Conservation (phyloP, 2,797 vertebrate genomes). For the Varecia variegata region DNA sequence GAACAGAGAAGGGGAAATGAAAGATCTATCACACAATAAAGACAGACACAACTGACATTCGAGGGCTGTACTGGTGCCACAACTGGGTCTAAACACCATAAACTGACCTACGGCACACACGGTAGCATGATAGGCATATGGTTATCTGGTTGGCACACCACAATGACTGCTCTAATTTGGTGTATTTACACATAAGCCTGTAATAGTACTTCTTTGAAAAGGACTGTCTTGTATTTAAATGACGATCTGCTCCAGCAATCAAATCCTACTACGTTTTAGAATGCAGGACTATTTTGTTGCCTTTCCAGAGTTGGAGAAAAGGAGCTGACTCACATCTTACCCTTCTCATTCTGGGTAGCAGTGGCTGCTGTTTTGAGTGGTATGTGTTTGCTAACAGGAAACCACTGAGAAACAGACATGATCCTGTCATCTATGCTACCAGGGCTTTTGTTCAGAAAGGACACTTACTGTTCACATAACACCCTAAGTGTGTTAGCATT, state of each 20-base stretch:
- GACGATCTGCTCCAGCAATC: slow-evolving; percentile 40
- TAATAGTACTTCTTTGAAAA: slow-evolving; percentile 63
- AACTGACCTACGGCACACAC: slow-evolving; percentile 26
- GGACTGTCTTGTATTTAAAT: slow-evolving; percentile 34
- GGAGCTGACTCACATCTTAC: not conserved
- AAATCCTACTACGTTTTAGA: slow-evolving; percentile 35
- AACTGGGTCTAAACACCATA: slow-evolving; percentile 53
- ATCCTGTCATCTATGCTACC: not conserved
- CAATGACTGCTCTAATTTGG: slow-evolving; percentile 27
- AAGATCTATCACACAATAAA: slow-evolving; percentile 28
- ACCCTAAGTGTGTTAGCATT: not conserved
- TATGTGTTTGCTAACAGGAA: not conserved
- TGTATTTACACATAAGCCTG: slow-evolving; percentile 45
- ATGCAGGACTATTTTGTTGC: slow-evolving; percentile 39
- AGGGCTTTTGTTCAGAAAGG: not conserved
- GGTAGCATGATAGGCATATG: slow-evolving; percentile 10
- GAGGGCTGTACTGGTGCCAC: not conserved
- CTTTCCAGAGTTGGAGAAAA: slow-evolving; percentile 17
- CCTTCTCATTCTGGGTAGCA: not conserved
- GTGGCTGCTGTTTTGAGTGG: not conserved
- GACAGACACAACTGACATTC: slow-evolving; percentile 33
- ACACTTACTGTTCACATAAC: not conserved
- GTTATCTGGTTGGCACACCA: slow-evolving; percentile 43
- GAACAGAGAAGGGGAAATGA: slow-evolving; percentile 27
- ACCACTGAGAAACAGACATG: not conserved